A percentile compares a stretch with the other conserved stretches of the same genome.
Evolutionary conservation across 2,888 invertebrate species (phyloP).

Genomic region (Drosophila aldrichi): DNA sequence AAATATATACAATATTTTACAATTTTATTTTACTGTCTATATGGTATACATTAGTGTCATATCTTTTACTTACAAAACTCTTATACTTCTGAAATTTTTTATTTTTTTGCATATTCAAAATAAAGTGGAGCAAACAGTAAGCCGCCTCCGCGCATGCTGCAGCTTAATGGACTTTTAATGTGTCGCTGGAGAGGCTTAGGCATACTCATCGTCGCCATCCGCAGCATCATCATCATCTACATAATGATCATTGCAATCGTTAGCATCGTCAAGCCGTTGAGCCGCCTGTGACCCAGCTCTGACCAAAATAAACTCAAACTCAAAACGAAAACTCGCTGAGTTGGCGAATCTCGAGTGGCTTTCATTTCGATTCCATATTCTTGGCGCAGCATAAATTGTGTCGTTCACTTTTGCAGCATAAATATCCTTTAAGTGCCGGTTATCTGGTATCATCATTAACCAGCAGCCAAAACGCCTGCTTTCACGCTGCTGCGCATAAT

Average conservation of each 20-base stretch:
- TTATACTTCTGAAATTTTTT: slow-evolving; percentile 7
- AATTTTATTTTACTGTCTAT: neutral
- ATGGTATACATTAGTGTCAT: neutral
- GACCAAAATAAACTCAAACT: slow-evolving; percentile 43
- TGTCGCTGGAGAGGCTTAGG: slow-evolving; percentile 53
- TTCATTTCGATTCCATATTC: slow-evolving; percentile 15
- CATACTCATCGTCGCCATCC: slow-evolving; percentile 33
- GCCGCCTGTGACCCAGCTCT: slow-evolving; percentile 41
- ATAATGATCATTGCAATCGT: slow-evolving; percentile 8
- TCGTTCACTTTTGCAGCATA: slow-evolving; percentile 55
- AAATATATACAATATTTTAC: neutral
- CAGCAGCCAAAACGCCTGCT: slow-evolving; percentile 71
- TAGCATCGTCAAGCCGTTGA: slow-evolving; percentile 9
- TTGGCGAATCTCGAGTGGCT: slow-evolving; percentile 41
- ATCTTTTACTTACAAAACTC: neutral
- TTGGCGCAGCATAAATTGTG: slow-evolving; percentile 37
- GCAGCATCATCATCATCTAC: slow-evolving; percentile 1
- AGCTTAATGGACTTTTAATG: slow-evolving; percentile 73
- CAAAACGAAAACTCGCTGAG: slow-evolving; percentile 27
- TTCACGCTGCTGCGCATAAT: slow-evolving; percentile 69
- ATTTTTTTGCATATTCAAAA: slow-evolving; percentile 24
- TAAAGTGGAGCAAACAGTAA: slow-evolving; percentile 74
- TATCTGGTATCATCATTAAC: slow-evolving; percentile 76
- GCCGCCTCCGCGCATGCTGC: slow-evolving; percentile 47
- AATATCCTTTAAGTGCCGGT: slow-evolving; percentile 76